phyloP scores from a whole-genome alignment of 2,113 vertebrate genomes.

The Psittacula cyanocephala region DNA sequence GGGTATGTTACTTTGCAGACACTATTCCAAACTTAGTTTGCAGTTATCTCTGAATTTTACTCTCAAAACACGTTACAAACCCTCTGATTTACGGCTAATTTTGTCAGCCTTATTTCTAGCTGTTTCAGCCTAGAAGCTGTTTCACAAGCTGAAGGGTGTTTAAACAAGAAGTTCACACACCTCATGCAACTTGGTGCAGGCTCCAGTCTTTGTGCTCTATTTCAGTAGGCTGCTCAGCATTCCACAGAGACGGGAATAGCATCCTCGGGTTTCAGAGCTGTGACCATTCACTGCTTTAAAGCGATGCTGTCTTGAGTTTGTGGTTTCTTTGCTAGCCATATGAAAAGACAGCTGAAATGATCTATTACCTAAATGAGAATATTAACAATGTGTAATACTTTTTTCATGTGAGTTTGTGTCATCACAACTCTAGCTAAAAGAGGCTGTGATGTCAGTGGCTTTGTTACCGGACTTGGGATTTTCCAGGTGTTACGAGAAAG shows the following conservation, averaged over 20 bases:
- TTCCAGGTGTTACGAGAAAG: not conserved
- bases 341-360: not conserved
- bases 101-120: not conserved
- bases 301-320: accelerated
- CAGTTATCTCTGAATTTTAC: not conserved
- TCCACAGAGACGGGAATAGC: not conserved
- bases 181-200: accelerated
- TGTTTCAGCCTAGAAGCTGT: not conserved
- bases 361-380: not conserved
- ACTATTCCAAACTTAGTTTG: not conserved
- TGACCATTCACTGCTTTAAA: not conserved
- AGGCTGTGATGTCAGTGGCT: accelerated
- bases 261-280: not conserved
- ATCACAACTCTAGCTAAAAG: not conserved
- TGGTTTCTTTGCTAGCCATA: not conserved
- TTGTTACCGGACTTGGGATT: not conserved
- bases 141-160: not conserved
- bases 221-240: accelerated
- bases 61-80: not conserved
- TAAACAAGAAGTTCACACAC: accelerated
- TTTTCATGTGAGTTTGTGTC: not conserved
- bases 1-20: not conserved
- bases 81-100: not conserved
- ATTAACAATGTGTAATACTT: not conserved
- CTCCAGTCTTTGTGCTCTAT: accelerated